These are phyloP conservation scores for Alca torda DNA, from an alignment of 2,797 vertebrate genomes.

Conservation along the genomic window DNA sequence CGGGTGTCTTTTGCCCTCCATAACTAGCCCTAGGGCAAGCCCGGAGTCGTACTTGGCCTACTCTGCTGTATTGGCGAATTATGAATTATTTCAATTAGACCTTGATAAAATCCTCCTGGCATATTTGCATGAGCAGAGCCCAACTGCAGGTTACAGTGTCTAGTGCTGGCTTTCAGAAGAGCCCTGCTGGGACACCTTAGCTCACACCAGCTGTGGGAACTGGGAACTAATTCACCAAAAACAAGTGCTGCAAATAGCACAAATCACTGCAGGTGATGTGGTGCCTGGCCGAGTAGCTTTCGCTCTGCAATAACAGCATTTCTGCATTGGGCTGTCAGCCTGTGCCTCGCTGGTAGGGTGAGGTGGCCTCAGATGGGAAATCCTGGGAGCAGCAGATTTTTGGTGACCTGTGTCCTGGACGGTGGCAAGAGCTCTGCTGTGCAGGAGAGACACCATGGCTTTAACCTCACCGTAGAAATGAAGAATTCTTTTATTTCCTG, in stretches of 20 bases:
- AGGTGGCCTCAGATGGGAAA: not conserved
- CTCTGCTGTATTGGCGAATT: not conserved
- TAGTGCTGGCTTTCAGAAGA: not conserved
- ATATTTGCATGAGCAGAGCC: not conserved
- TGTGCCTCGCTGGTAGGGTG: not conserved
- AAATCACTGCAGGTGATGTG: not conserved
- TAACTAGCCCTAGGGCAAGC: not conserved
- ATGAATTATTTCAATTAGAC: not conserved
- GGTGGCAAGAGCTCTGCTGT: not conserved
- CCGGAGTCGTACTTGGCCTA: not conserved
- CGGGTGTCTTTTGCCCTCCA: not conserved
- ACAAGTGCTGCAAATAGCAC: not conserved
- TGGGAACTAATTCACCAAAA: not conserved
- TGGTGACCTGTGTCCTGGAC: fast-evolving
- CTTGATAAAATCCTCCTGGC: not conserved
- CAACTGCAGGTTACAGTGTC: not conserved
- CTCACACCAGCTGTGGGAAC: not conserved
- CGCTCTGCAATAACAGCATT: not conserved
- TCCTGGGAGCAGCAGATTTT: not conserved
- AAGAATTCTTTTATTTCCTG: not conserved
- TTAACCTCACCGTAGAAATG: not conserved
- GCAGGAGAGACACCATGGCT: not conserved
- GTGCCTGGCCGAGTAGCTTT: not conserved
- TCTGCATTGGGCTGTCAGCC: not conserved
- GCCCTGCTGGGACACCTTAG: not conserved